Evolutionary conservation across 2,797 vertebrate genomes (phyloP).

Genomic region (Pseudochirops corinnae): DNA sequence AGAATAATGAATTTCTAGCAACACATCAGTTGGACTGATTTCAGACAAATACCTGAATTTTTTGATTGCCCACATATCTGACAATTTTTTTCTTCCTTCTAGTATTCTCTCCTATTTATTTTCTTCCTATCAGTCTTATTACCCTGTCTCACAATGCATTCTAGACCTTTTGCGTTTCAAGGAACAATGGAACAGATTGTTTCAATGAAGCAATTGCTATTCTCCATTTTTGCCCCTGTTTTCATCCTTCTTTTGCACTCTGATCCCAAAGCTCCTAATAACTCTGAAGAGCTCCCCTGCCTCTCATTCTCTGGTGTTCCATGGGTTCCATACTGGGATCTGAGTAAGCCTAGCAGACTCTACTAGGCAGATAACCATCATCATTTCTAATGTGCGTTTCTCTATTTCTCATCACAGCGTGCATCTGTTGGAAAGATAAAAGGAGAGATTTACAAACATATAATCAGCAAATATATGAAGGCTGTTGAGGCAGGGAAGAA

Average conservation of each 20-base stretch:
- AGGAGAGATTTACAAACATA: slow-evolving; percentile 77
- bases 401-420: slow-evolving; percentile 75
- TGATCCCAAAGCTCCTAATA: slow-evolving; percentile 65
- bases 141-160: slow-evolving; percentile 41
- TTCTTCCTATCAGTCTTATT: slow-evolving; percentile 30
- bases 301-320: slow-evolving; percentile 66
- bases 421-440: slow-evolving; percentile 79
- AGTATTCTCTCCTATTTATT: slow-evolving; percentile 34
- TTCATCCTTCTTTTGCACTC: slow-evolving; percentile 66
- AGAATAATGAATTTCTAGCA: slow-evolving; percentile 66
- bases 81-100: slow-evolving; percentile 31
- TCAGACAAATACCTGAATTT: slow-evolving; percentile 52
- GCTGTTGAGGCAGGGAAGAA: slow-evolving; percentile 59
- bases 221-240: slow-evolving; percentile 58
- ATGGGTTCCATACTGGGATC: slow-evolving; percentile 55
- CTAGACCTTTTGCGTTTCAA: slow-evolving; percentile 16
- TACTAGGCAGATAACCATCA: slow-evolving; percentile 72
- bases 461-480: slow-evolving; percentile 69
- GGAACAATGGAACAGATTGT: slow-evolving; percentile 67
- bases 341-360: slow-evolving; percentile 65
- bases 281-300: slow-evolving; percentile 64
- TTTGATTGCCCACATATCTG: neutral
- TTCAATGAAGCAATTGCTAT: slow-evolving; percentile 60
- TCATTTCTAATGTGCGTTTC: slow-evolving; percentile 71
- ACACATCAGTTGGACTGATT: slow-evolving; percentile 53